phyloP scores from a whole-genome alignment of 2,113 vertebrate genomes.

The Poicephalus gulielmi region DNA sequence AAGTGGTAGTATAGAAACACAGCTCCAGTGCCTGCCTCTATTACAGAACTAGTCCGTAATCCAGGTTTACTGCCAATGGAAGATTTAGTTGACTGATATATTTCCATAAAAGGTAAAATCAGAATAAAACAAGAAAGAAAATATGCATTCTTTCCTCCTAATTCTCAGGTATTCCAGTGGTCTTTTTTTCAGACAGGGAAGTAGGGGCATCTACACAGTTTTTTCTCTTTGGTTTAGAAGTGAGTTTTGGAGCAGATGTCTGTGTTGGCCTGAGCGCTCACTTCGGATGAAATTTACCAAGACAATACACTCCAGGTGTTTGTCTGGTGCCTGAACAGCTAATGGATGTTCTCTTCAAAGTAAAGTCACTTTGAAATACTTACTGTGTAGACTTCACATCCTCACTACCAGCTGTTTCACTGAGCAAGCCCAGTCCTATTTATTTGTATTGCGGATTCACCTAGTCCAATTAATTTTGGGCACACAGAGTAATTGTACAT shows the following conservation, averaged over 20 bases:
- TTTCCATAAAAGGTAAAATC: background rate
- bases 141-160: background rate
- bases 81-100: background rate
- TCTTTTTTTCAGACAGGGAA: background rate
- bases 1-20: background rate
- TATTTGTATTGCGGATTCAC: background rate
- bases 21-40: background rate
- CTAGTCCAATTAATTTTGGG: background rate
- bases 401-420: background rate
- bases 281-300: background rate
- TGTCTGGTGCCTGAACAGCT: background rate
- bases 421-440: background rate
- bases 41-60: background rate
- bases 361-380: background rate
- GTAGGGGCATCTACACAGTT: background rate
- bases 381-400: background rate
- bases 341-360: background rate
- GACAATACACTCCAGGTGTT: background rate
- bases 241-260: background rate
- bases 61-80: background rate
- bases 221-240: background rate
- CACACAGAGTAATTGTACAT: background rate
- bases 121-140: background rate
- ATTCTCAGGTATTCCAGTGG: background rate
- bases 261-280: fast-evolving